Conservation (phyloP, 2,797 vertebrate species). For the Neosalanx taihuensis region DNA sequence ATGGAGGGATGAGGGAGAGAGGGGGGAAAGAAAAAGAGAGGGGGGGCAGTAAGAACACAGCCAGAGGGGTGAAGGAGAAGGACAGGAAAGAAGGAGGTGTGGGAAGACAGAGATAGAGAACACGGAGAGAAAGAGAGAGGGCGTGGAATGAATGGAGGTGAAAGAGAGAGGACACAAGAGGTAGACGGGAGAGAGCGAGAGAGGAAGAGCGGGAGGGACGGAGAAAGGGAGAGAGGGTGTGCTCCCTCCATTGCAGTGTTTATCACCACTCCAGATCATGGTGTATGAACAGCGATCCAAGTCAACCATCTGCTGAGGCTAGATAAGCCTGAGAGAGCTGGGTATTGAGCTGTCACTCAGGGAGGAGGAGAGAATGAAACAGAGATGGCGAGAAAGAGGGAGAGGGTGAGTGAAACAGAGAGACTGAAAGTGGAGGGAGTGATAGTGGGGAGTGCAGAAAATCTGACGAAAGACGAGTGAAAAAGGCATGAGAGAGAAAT, state of each 20-base stretch:
- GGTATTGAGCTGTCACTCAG: conserved; percentile 96
- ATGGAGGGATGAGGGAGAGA: conserved; percentile 57
- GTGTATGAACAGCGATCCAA: conserved; percentile 99
- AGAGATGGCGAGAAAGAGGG: conserved; percentile 29
- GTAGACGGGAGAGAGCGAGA: conserved; percentile 31
- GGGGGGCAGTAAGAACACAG: conserved; percentile 19
- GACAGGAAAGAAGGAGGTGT: conserved; percentile 45
- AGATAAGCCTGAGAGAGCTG: conserved; percentile 97
- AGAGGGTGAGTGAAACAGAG: conserved; percentile 35
- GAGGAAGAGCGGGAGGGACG: conserved; percentile 32
- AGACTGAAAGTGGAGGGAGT: conserved; percentile 24
- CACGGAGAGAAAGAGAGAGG: conserved; percentile 21
- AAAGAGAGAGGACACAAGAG: conserved; percentile 4
- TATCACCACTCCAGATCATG: conserved; percentile 96
- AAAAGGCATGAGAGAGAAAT: conserved; percentile 47
- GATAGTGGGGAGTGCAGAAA: too few species aligned
- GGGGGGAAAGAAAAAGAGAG: conserved; percentile 35
- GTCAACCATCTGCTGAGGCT: conserved; percentile 99
- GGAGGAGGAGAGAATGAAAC: conserved; percentile 63
- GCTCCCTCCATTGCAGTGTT: conserved; percentile 91
- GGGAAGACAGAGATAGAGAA: conserved; percentile 34
- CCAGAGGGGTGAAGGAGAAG: conserved; percentile 13
- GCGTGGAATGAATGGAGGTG: neutral
- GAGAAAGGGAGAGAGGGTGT: conserved; percentile 66
- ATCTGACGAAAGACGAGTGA: neutral